Conservation (phyloP, 2,113 vertebrate genomes). For the Pangasianodon hypophthalmus region DNA sequence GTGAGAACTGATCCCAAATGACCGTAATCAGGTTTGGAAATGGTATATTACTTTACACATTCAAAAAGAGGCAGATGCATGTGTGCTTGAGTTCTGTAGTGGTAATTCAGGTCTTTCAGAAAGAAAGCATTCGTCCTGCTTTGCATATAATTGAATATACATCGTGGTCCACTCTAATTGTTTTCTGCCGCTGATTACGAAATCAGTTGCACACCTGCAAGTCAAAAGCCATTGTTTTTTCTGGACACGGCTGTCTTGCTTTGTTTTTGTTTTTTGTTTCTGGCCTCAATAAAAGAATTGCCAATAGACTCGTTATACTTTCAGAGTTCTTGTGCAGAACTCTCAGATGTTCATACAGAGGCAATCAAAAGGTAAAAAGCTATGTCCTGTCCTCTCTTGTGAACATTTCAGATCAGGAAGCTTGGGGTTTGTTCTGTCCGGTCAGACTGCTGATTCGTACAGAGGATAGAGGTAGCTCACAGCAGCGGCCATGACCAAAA, state of each 20-base stretch:
- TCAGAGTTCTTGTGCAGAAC: not conserved
- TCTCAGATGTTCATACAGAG: not conserved
- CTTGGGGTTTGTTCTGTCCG: not conserved
- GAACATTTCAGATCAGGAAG: constrained; percentile 11
- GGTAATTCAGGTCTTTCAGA: not conserved
- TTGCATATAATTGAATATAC: constrained; percentile 24
- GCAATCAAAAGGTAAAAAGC: not conserved
- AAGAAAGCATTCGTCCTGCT: not conserved
- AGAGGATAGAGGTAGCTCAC: constrained; percentile 7
- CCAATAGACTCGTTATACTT: not conserved
- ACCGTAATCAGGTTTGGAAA: not conserved
- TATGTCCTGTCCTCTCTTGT: not conserved
- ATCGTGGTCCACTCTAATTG: not conserved
- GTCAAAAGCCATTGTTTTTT: constrained; percentile 2
- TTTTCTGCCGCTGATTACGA: not conserved
- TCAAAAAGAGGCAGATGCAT: not conserved
- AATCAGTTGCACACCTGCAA: constrained; percentile 22
- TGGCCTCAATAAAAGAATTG: not conserved
- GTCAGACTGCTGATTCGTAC: not conserved
- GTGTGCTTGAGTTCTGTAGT: not conserved
- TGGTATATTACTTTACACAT: not conserved
- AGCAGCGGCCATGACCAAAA: constrained; percentile 74
- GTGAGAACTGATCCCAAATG: not conserved
- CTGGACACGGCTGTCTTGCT: not conserved
- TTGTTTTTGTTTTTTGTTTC: not conserved